A percentile compares a stretch with the other conserved stretches of the same genome.
These are phyloP conservation scores for Stegodyphus dumicola DNA, from an alignment of 1,140 invertebrate species.

Conservation along the genomic window DNA sequence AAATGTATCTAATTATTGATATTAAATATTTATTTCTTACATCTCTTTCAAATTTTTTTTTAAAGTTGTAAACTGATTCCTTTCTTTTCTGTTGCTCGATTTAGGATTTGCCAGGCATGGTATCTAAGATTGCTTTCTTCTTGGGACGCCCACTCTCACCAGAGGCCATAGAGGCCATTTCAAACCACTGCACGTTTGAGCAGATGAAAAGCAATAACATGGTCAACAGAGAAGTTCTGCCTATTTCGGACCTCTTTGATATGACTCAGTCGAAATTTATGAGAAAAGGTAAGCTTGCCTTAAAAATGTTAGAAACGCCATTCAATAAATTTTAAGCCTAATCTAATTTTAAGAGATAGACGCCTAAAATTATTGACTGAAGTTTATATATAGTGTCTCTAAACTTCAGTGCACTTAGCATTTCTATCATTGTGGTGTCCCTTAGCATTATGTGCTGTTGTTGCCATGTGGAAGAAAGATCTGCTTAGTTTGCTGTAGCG, in stretches of 20 bases:
- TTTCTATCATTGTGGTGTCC: too few species aligned
- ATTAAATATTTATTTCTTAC: neutral
- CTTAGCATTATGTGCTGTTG: too few species aligned
- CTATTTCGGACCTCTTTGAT: slow-evolving; percentile 63
- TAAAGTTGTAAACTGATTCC: neutral
- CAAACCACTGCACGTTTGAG: slow-evolving; percentile 70
- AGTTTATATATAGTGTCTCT: too few species aligned
- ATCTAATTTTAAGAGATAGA: too few species aligned
- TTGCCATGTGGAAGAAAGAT: too few species aligned
- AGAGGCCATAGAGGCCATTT: slow-evolving; percentile 64
- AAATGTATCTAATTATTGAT: neutral
- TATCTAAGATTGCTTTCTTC: slow-evolving; percentile 70
- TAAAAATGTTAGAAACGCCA: too few species aligned
- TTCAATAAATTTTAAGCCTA: too few species aligned
- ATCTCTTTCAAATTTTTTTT: neutral
- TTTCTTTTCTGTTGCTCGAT: neutral
- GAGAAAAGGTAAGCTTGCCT: slow-evolving; percentile 67
- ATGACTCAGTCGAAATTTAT: slow-evolving; percentile 67
- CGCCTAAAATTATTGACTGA: too few species aligned
- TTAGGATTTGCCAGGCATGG: slow-evolving; percentile 68
- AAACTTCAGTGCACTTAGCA: too few species aligned
- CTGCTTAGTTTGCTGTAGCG: too few species aligned
- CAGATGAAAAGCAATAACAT: slow-evolving; percentile 68
- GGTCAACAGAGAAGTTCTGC: slow-evolving; percentile 63
- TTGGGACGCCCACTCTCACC: slow-evolving; percentile 67